Evolutionary conservation across 2,888 invertebrate genomes (phyloP).

Genomic region (Merodon equestris): DNA sequence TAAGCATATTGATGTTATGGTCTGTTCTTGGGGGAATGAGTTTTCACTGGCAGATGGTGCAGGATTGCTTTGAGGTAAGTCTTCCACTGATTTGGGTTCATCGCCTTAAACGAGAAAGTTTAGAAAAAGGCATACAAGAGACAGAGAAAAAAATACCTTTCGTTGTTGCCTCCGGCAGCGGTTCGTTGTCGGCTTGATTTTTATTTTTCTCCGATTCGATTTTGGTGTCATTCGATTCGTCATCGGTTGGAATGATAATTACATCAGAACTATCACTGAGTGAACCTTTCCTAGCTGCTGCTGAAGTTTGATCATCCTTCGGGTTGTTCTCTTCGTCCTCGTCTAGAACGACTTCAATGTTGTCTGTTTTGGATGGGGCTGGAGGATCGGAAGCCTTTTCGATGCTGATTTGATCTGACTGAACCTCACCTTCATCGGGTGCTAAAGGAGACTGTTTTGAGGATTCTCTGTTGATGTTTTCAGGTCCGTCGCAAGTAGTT

Average conservation of each 20-base stretch:
- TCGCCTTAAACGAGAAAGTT: slow-evolving; percentile 25
- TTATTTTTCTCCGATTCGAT: slow-evolving; percentile 29
- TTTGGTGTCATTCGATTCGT: slow-evolving; percentile 69
- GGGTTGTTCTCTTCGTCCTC: slow-evolving; percentile 12
- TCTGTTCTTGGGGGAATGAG: slow-evolving; percentile 29
- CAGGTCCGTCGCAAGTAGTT: not conserved
- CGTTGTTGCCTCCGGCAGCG: not conserved
- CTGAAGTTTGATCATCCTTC: slow-evolving; percentile 1
- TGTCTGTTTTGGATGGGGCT: slow-evolving; percentile 9
- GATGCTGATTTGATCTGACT: slow-evolving; percentile 6
- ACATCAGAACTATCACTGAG: slow-evolving; percentile 70
- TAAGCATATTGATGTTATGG: slow-evolving; percentile 49
- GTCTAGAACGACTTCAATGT: slow-evolving; percentile 32
- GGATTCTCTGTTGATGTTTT: slow-evolving; percentile 2
- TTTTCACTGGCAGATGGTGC: slow-evolving; percentile 36
- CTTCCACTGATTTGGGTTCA: slow-evolving; percentile 14
- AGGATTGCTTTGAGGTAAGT: not conserved
- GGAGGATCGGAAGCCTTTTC: slow-evolving; percentile 21
- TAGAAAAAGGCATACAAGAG: not conserved
- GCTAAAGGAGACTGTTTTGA: not conserved
- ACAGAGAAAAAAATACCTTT: slow-evolving; percentile 19
- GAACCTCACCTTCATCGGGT: slow-evolving; percentile 27
- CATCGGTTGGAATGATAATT: slow-evolving; percentile 71
- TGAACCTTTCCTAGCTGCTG: slow-evolving; percentile 40
- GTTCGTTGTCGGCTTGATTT: not conserved